phyloP scores from a whole-genome alignment of 1,140 invertebrate species.

The Drosophila lini region DNA sequence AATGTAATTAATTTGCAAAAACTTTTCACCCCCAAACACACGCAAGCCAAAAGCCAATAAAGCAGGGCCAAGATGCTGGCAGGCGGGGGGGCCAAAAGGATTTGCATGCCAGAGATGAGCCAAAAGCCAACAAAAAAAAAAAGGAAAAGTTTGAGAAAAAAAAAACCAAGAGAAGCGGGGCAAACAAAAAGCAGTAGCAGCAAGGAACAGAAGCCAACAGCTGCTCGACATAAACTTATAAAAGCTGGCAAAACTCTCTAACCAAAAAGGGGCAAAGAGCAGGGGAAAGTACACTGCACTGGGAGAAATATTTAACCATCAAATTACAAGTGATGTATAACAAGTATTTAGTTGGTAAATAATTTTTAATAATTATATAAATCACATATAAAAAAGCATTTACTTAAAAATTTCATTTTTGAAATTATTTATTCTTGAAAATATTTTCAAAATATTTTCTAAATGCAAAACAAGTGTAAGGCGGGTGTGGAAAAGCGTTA shows the following conservation, averaged over 20 bases:
- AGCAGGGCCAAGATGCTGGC: conserved; percentile 36
- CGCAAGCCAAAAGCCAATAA: conserved; percentile 64
- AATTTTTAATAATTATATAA: background rate
- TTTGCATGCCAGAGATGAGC: conserved; percentile 38
- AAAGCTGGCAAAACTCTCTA: conserved; percentile 52
- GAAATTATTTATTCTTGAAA: no score
- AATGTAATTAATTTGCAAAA: conserved; percentile 81
- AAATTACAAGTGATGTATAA: no score
- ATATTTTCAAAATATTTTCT: no score
- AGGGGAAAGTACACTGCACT: background rate
- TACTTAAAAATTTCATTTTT: no score
- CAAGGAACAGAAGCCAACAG: conserved; percentile 33
- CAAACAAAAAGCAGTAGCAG: conserved; percentile 18
- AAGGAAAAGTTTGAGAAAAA: conserved; percentile 13
- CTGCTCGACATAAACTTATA: conserved; percentile 58
- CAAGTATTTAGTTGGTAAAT: no score
- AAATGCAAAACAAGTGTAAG: background rate
- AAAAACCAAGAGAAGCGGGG: background rate
- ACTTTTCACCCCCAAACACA: conserved; percentile 42
- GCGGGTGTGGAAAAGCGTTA: background rate
- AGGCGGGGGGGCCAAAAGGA: background rate
- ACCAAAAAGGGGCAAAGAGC: background rate
- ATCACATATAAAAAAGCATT: background rate
- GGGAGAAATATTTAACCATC: background rate
- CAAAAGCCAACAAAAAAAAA: conserved; percentile 29